Percentiles rank a stretch among this genome's conserved stretches.
Evolutionary conservation across 2,888 invertebrate species (phyloP).

Genomic region (Xanthia icteritia): DNA sequence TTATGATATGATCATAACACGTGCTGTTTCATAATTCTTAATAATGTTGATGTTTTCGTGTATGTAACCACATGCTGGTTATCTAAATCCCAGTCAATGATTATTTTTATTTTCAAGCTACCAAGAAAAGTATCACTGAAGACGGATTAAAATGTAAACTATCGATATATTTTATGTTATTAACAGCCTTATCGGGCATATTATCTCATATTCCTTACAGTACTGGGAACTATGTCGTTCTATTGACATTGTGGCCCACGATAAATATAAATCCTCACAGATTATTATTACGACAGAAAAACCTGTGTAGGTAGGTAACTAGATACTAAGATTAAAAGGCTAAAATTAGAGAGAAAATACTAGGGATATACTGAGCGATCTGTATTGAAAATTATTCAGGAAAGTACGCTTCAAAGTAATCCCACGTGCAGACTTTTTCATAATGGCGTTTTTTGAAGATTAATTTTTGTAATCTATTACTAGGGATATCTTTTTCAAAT

Average conservation of each 20-base stretch:
- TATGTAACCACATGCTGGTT: slow-evolving; percentile 3
- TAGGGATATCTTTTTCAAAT: slow-evolving; percentile 6
- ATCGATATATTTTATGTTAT: slow-evolving; percentile 21
- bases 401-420: slow-evolving; percentile 36
- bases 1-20: slow-evolving; percentile 21
- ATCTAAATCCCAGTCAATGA: slow-evolving; percentile 44
- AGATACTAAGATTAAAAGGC: slow-evolving; percentile 1
- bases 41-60: slow-evolving; percentile 22
- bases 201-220: slow-evolving; percentile 41
- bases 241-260: slow-evolving; percentile 29
- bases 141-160: slow-evolving; percentile 29
- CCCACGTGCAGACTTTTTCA: not conserved
- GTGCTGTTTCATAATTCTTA: slow-evolving; percentile 31
- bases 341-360: slow-evolving; percentile 9
- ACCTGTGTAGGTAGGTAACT: not conserved
- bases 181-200: slow-evolving; percentile 28
- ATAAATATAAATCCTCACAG: slow-evolving; percentile 23
- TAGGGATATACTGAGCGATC: not conserved
- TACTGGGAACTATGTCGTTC: slow-evolving; percentile 45
- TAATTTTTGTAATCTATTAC: slow-evolving; percentile 32
- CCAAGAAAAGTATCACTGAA: slow-evolving; percentile 38
- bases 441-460: slow-evolving; percentile 29
- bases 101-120: slow-evolving; percentile 20
- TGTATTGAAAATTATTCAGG: slow-evolving; percentile 22
- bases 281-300: slow-evolving; percentile 22